These are phyloP conservation scores for Mastigias papua DNA, from an alignment of 30 jellyfish, hydroid and myxozoan species.

Conservation along the genomic window DNA sequence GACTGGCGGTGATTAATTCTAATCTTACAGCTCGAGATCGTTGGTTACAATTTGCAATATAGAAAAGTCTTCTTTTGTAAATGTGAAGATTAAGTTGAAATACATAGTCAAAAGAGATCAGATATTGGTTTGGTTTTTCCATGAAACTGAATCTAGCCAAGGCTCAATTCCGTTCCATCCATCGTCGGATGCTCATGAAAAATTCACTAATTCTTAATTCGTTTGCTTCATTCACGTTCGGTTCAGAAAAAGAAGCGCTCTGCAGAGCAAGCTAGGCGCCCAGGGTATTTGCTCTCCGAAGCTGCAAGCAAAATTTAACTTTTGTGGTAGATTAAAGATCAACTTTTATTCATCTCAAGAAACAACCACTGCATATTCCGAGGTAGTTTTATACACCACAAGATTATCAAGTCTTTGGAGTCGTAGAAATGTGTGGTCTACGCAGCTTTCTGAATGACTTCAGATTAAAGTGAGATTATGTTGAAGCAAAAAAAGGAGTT, in stretches of 20 bases:
- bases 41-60: conserved; percentile 31
- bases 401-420: conserved; percentile 52
- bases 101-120: conserved; percentile 59
- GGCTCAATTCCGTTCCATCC: conserved; percentile 33
- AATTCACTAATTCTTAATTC: conserved; percentile 39
- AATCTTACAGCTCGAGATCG: conserved; percentile 27
- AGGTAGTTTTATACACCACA: conserved; percentile 61
- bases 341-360: conserved; percentile 63
- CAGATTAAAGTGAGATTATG: conserved; percentile 63
- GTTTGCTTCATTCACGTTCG: conserved; percentile 34
- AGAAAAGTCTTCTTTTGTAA: conserved; percentile 36
- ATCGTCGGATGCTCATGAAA: conserved; percentile 54
- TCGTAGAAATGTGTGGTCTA: conserved; percentile 66
- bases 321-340: conserved; percentile 61
- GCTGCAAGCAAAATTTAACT: conserved; percentile 59
- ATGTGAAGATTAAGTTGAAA: conserved; percentile 54
- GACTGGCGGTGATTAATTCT: conserved; percentile 25
- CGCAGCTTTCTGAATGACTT: conserved; percentile 47
- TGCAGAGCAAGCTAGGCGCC: conserved; percentile 63
- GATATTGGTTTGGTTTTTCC: conserved; percentile 51
- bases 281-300: conserved; percentile 66
- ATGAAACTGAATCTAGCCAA: conserved; percentile 18
- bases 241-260: conserved; percentile 33
- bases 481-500: conserved; percentile 60
- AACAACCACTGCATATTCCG: conserved; percentile 48